These are phyloP conservation scores for Platycnemis pennipes DNA, from an alignment of 2,888 invertebrate genomes.

Conservation along the genomic window DNA sequence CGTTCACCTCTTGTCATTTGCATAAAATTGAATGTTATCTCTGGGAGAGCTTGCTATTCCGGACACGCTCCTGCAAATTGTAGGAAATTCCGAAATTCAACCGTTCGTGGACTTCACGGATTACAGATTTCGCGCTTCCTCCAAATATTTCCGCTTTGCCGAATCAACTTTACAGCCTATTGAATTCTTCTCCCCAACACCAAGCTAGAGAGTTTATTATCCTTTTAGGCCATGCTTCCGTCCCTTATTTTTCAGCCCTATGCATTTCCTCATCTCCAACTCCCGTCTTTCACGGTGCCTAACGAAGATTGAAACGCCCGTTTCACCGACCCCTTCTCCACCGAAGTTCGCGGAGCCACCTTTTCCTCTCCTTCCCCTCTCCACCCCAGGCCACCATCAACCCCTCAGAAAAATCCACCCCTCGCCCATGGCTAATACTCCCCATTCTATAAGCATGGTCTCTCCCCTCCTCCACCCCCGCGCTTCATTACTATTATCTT, in stretches of 20 bases:
- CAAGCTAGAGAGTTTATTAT: constrained; percentile 20
- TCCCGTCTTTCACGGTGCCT: constrained; percentile 33
- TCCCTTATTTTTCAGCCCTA: constrained; percentile 18
- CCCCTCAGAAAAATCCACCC: not conserved
- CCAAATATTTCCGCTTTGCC: constrained; percentile 32
- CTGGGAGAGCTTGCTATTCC: not conserved
- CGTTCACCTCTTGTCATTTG: not conserved
- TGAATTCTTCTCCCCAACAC: constrained; percentile 2
- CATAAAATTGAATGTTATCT: not conserved
- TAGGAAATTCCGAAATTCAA: constrained; percentile 22
- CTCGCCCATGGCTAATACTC: not conserved
- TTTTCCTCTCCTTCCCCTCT: not conserved
- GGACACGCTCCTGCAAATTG: not conserved
- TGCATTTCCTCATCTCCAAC: constrained; percentile 13
- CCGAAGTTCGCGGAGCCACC: not conserved
- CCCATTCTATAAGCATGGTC: not conserved
- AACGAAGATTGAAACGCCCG: constrained; percentile 53
- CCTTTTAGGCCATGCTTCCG: not conserved
- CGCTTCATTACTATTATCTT: not conserved
- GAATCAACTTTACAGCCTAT: constrained; percentile 32
- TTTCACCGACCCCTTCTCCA: not conserved
- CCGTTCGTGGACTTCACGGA: constrained; percentile 31
- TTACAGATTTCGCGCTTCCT: constrained; percentile 19
- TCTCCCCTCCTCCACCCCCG: not conserved
- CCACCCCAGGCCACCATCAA: not conserved